Evolutionary conservation across 2,888 invertebrate genomes (phyloP).

Genomic region (Podabrus alpinus): DNA sequence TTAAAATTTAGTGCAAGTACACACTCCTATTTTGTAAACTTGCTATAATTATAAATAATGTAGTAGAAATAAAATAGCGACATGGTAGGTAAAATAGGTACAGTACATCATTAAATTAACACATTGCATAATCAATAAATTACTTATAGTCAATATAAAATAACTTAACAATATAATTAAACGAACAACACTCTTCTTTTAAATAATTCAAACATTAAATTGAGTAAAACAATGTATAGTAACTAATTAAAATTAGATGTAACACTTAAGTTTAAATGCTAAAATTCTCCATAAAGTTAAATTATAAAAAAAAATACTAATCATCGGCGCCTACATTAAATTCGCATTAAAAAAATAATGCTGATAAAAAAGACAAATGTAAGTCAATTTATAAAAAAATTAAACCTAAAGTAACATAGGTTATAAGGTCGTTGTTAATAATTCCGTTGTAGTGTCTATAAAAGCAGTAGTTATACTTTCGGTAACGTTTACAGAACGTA

Average conservation of each 20-base stretch:
- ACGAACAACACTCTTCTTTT: not conserved
- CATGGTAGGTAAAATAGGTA: not conserved
- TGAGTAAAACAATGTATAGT: not conserved
- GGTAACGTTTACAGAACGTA: not conserved
- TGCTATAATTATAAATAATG: not conserved
- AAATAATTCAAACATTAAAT: not conserved
- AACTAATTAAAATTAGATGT: not conserved
- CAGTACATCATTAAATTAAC: not conserved
- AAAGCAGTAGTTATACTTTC: not conserved
- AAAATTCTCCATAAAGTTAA: not conserved
- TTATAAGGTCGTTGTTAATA: not conserved
- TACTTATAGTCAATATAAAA: not conserved
- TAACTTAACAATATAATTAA: not conserved
- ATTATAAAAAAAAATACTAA: slow-evolving; percentile 1
- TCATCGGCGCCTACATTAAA: not conserved
- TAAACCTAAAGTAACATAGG: not conserved
- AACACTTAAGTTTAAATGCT: not conserved
- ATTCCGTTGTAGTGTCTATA: not conserved
- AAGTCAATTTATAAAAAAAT: not conserved
- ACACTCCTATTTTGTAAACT: not conserved
- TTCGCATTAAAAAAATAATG: not conserved
- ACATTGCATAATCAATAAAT: not conserved
- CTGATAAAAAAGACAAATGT: not conserved
- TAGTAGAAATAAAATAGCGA: not conserved
- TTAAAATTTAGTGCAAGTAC: not conserved